Evolutionary conservation across 1,140 invertebrate genomes (phyloP).

Genomic region (Thaumatotibia leucotreta): DNA sequence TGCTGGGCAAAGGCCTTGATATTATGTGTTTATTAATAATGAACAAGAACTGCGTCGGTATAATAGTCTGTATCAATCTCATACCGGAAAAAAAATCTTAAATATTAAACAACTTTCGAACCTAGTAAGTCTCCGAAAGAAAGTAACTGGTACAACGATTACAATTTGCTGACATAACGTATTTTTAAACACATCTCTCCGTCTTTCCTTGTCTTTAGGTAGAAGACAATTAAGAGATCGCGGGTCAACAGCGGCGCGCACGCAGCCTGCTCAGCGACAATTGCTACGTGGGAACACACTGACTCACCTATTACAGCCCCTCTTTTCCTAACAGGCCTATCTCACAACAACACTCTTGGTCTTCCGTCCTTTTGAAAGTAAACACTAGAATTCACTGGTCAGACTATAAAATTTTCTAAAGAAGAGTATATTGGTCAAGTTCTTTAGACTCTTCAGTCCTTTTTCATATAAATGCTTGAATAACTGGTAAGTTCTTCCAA

Average conservation of each 20-base stretch:
- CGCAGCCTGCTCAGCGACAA: slow-evolving; percentile 57
- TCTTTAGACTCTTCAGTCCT: not conserved
- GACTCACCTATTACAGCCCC: slow-evolving; percentile 32
- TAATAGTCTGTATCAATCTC: no score
- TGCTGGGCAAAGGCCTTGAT: no score
- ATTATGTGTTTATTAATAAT: no score
- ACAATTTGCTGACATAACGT: slow-evolving; percentile 17
- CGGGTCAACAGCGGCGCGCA: slow-evolving; percentile 48
- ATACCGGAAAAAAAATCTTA: no score
- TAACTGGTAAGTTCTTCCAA: not conserved
- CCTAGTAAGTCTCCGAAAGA: no score
- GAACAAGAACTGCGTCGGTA: no score
- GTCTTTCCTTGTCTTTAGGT: slow-evolving; percentile 32
- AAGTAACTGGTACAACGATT: not conserved
- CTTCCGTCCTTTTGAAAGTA: not conserved
- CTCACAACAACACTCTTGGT: not conserved
- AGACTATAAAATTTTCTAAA: not conserved
- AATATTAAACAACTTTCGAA: no score
- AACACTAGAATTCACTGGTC: not conserved
- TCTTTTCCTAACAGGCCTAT: not conserved
- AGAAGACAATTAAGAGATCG: slow-evolving; percentile 47
- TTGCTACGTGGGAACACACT: slow-evolving; percentile 58
- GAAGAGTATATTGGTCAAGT: not conserved
- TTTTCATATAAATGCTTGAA: not conserved
- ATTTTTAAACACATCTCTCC: not conserved